These are phyloP conservation scores for Chlorops oryzae DNA, from an alignment of 1,140 invertebrate species.

Conservation along the genomic window DNA sequence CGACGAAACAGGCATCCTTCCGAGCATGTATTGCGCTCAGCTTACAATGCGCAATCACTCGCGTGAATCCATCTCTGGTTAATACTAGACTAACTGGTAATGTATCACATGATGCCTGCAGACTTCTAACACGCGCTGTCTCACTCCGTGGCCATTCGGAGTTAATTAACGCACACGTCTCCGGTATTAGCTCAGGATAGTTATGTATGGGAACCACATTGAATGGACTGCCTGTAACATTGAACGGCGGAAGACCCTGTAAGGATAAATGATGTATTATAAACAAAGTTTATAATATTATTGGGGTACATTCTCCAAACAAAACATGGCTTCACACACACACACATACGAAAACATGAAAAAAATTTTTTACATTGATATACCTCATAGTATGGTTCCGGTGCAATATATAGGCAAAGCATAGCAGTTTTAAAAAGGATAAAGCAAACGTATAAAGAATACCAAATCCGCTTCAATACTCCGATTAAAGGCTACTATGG, in stretches of 20 bases:
- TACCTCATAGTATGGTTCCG: constrained; percentile 47
- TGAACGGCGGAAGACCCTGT: constrained; percentile 46
- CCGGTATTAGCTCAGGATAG: constrained; percentile 58
- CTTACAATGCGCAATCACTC: constrained; percentile 69
- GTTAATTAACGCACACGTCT: constrained; percentile 67
- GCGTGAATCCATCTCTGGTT: constrained; percentile 51
- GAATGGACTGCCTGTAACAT: constrained; percentile 45
- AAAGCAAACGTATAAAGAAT: background rate
- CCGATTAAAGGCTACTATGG: no score
- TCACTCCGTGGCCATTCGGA: constrained; percentile 73
- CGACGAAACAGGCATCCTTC: constrained; percentile 63
- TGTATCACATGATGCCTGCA: constrained; percentile 61
- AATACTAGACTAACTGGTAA: constrained; percentile 68
- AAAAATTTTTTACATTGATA: constrained; percentile 7
- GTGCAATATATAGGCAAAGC: constrained; percentile 44
- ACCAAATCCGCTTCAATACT: background rate
- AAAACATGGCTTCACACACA: background rate
- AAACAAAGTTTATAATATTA: background rate
- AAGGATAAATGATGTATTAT: constrained; percentile 12
- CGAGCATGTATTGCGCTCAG: constrained; percentile 61
- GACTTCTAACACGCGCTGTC: constrained; percentile 64
- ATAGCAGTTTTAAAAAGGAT: background rate
- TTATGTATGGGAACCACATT: constrained; percentile 62
- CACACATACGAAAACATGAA: background rate
- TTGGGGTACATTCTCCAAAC: background rate